Conservation (phyloP, 1,140 invertebrate genomes). For the Goniozus legneri region DNA sequence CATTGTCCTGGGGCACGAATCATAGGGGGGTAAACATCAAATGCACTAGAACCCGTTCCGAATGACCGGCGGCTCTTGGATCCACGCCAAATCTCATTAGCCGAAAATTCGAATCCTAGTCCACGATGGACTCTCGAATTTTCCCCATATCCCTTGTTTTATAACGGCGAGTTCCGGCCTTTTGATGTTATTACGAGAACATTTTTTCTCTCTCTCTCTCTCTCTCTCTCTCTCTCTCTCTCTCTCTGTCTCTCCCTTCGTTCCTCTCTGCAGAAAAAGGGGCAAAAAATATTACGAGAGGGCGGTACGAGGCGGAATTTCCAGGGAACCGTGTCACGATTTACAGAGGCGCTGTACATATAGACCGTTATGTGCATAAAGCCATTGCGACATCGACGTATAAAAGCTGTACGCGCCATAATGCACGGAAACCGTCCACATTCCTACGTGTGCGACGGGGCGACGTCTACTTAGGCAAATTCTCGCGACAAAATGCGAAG, state of each 20-base stretch:
- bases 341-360: conserved; percentile 14
- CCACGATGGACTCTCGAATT: too few relatives aligned
- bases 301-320: conserved; percentile 8
- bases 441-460: conserved; percentile 1
- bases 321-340: conserved; percentile 1
- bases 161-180: too few relatives aligned
- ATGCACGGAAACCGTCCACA: conserved; percentile 12
- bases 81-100: background rate
- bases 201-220: conserved; percentile 1
- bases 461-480: conserved; percentile 22
- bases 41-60: background rate
- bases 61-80: background rate
- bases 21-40: background rate
- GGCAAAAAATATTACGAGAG: too few relatives aligned
- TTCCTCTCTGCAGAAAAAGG: too few relatives aligned
- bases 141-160: too few relatives aligned
- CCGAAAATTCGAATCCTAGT: background rate
- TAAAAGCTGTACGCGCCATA: too few relatives aligned
- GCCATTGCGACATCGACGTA: conserved; percentile 24
- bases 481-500: conserved; percentile 12
- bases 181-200: background rate
- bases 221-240: conserved; percentile 2
- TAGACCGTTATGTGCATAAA: conserved; percentile 27
- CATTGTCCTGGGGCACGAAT: background rate
- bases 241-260: conserved; percentile 16